Evolutionary conservation across 2,888 invertebrate genomes (phyloP).

Genomic region (Hirtodrosophila alboralis): DNA sequence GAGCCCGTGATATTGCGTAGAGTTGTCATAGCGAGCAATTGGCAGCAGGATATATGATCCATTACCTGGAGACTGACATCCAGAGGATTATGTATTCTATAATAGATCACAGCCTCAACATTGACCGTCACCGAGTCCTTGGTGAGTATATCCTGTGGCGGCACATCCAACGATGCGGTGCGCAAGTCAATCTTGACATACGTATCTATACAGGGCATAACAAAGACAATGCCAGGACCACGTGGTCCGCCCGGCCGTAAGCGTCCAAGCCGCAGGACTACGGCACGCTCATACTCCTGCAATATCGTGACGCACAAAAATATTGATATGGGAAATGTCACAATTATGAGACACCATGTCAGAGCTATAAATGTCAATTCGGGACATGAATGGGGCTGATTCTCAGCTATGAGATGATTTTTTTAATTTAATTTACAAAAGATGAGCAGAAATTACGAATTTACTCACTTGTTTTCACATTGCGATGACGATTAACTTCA

Average conservation of each 20-base stretch:
- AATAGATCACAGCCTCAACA: slow-evolving; percentile 94
- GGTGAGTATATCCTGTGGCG: slow-evolving; percentile 89
- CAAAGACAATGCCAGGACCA: slow-evolving; percentile 86
- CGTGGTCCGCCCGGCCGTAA: slow-evolving; percentile 84
- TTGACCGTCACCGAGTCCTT: slow-evolving; percentile 96
- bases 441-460: too few relatives aligned
- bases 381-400: slow-evolving; percentile 5
- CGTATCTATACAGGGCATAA: slow-evolving; percentile 87
- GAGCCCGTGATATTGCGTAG: slow-evolving; percentile 95
- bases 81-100: slow-evolving; percentile 89
- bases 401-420: slow-evolving; percentile 42
- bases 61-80: slow-evolving; percentile 89
- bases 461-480: slow-evolving; percentile 51
- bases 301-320: slow-evolving; percentile 83
- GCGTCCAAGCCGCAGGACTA: slow-evolving; percentile 87
- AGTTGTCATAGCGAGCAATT: slow-evolving; percentile 91
- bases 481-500: slow-evolving; percentile 23
- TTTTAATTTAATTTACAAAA: not conserved
- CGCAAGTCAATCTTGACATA: slow-evolving; percentile 86
- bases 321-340: slow-evolving; percentile 76
- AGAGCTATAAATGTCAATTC: slow-evolving; percentile 62
- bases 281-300: slow-evolving; percentile 86
- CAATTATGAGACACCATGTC: slow-evolving; percentile 60
- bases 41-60: slow-evolving; percentile 87
- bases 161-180: slow-evolving; percentile 87